Conservation (phyloP, 2,797 vertebrate genomes). For the Loriculus beryllinus region DNA sequence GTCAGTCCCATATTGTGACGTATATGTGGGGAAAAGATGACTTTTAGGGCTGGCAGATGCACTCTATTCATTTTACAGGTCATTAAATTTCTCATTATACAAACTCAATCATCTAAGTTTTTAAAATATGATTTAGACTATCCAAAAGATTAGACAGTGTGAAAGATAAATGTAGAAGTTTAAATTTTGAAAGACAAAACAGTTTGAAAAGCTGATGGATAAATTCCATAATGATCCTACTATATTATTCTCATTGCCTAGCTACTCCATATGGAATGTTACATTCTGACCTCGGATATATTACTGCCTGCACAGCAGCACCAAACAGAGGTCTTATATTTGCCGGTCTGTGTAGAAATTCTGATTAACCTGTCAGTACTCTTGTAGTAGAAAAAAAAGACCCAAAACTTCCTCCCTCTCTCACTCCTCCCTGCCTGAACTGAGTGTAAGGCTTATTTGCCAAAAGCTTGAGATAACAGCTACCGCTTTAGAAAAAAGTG, state of each 20-base stretch:
- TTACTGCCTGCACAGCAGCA: neutral
- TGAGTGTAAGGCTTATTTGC: neutral
- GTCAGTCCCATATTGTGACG: neutral
- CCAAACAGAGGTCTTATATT: neutral
- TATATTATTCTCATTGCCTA: neutral
- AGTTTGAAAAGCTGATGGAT: neutral
- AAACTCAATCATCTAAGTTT: slow-evolving; percentile 52
- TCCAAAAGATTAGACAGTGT: slow-evolving; percentile 17
- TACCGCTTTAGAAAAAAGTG: neutral
- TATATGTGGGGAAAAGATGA: neutral
- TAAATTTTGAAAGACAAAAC: slow-evolving; percentile 1
- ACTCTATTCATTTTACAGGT: slow-evolving; percentile 49
- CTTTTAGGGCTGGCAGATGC: slow-evolving; percentile 55
- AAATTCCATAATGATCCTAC: neutral
- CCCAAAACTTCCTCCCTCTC: neutral
- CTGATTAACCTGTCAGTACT: neutral
- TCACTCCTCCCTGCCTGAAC: neutral
- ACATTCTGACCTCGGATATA: neutral
- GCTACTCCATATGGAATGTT: neutral
- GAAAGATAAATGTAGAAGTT: slow-evolving; percentile 36
- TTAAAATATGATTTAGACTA: slow-evolving; percentile 61
- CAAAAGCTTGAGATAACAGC: neutral
- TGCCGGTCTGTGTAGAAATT: neutral
- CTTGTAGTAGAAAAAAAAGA: neutral
- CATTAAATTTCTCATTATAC: slow-evolving; percentile 70